phyloP scores from a whole-genome alignment of 1,140 invertebrate genomes.

The Leptopilina boulardi region DNA sequence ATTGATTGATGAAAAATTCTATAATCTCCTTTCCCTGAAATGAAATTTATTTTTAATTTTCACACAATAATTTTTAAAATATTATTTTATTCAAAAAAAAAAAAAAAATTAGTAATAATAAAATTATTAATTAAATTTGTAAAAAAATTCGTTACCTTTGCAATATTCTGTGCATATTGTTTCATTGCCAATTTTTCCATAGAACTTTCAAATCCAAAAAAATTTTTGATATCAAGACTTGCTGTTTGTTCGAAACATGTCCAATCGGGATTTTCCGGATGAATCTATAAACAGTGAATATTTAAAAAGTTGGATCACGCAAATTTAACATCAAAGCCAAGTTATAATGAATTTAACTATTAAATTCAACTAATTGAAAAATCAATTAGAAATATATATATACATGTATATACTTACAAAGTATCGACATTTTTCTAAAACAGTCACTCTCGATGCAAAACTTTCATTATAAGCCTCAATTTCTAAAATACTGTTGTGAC shows the following conservation, averaged over 20 bases:
- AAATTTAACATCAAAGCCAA: neutral
- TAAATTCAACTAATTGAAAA: neutral
- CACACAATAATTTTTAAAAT: slow-evolving; percentile 32
- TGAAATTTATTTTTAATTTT: slow-evolving; percentile 29
- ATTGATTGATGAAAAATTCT: slow-evolving; percentile 91
- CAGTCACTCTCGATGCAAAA: slow-evolving; percentile 89
- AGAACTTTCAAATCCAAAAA: slow-evolving; percentile 96
- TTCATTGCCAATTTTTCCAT: slow-evolving; percentile 98
- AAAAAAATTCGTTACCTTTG: too few relatives aligned
- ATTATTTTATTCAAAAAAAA: too few relatives aligned
- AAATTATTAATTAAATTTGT: too few relatives aligned
- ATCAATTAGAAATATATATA: neutral
- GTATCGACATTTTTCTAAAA: slow-evolving; percentile 95
- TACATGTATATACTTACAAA: slow-evolving; percentile 82
- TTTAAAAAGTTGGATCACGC: neutral
- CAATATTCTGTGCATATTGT: slow-evolving; percentile 95
- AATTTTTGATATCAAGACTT: slow-evolving; percentile 95
- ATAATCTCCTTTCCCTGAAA: slow-evolving; percentile 95
- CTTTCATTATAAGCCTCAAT: slow-evolving; percentile 97
- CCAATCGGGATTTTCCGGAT: slow-evolving; percentile 96
- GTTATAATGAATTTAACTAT: neutral
- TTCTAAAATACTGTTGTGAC: slow-evolving; percentile 85
- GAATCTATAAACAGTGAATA: slow-evolving; percentile 82
- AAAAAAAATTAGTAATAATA: neutral
- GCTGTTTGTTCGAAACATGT: slow-evolving; percentile 98